phyloP scores from a whole-genome alignment of 2,797 vertebrate species.

The Characodon lateralis region DNA sequence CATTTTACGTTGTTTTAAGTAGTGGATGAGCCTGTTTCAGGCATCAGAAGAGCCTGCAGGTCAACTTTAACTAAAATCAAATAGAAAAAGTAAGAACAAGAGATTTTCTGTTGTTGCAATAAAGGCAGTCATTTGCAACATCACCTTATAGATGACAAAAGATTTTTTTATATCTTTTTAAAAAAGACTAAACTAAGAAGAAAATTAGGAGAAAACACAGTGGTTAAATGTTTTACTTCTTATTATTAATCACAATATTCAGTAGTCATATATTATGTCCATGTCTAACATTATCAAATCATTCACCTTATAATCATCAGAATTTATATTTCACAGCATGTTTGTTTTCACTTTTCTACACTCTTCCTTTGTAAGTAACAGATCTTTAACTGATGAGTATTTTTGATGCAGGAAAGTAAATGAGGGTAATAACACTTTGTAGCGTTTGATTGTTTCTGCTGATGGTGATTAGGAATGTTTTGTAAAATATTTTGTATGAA shows the following conservation, averaged over 20 bases:
- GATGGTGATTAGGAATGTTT: no score
- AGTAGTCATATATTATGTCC: background rate
- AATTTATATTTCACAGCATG: background rate
- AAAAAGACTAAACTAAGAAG: background rate
- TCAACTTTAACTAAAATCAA: no score
- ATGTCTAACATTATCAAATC: background rate
- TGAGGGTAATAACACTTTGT: background rate
- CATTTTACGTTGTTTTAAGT: no score
- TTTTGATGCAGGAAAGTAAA: no score
- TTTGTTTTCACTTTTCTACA: background rate
- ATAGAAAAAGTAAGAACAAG: no score
- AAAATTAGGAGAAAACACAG: background rate
- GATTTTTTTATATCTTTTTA: background rate
- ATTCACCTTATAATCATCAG: background rate
- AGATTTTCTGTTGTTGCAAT: no score
- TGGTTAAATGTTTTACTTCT: background rate
- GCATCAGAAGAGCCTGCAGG: no score
- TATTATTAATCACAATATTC: background rate
- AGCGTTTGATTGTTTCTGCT: background rate
- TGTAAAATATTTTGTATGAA: background rate
- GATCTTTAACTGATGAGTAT: no score
- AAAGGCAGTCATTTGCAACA: background rate
- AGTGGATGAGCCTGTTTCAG: no score
- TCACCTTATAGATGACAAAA: background rate
- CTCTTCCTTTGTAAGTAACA: no score